phyloP scores from a whole-genome alignment of 2,888 invertebrate species.

The Melieria omissa region DNA sequence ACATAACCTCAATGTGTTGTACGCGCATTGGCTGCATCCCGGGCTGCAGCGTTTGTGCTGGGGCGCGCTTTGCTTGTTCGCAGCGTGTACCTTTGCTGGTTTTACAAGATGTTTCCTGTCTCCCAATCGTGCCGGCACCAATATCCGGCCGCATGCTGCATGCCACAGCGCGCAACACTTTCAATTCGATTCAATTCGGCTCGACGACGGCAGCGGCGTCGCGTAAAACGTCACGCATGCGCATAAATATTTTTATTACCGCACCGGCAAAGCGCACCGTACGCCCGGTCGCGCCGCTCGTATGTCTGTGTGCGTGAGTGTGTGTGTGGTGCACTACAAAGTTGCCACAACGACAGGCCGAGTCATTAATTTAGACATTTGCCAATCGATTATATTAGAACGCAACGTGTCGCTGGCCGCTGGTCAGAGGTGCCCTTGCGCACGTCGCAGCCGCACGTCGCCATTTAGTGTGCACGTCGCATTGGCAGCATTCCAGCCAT shows the following conservation, averaged over 20 bases:
- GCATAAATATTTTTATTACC: conserved; percentile 23
- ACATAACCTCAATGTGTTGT: no score
- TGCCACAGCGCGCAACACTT: neutral
- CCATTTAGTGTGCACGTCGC: no score
- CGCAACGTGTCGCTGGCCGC: conserved; percentile 12
- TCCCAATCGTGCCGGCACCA: conserved; percentile 66
- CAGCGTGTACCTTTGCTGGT: conserved; percentile 64
- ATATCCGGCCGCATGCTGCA: conserved; percentile 52
- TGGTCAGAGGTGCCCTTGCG: no score
- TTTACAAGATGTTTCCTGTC: conserved; percentile 68
- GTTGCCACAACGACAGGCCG: conserved; percentile 47
- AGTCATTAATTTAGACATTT: conserved; percentile 62
- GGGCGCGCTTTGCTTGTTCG: conserved; percentile 55
- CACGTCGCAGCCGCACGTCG: no score
- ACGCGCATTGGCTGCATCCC: conserved; percentile 29
- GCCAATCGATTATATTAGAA: conserved; percentile 53
- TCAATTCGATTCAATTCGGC: neutral
- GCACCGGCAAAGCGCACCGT: neutral
- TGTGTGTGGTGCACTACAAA: conserved; percentile 3
- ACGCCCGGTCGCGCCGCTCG: neutral
- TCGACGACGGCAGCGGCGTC: neutral
- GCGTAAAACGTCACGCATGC: conserved; percentile 17
- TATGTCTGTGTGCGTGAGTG: conserved; percentile 9
- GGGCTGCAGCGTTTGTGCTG: conserved; percentile 36
- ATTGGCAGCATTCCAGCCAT: no score